These are phyloP conservation scores for Neocrepidodera transversa DNA, from an alignment of 2,888 invertebrate species.

Conservation along the genomic window DNA sequence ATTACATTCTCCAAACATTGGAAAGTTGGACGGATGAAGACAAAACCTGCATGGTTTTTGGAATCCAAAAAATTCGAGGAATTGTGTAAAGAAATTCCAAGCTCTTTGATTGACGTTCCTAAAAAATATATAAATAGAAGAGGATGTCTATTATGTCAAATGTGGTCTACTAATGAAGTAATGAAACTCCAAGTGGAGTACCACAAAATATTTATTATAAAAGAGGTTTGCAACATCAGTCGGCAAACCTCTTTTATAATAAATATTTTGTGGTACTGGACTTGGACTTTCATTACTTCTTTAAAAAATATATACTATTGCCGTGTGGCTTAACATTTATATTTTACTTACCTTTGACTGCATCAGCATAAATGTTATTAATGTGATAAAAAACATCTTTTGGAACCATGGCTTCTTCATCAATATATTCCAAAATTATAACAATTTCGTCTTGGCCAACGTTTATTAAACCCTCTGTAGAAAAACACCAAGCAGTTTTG, in stretches of 20 bases:
- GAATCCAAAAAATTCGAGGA: constrained; percentile 70
- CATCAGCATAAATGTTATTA: constrained; percentile 74
- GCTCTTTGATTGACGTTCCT: constrained; percentile 75
- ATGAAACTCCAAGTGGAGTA: too few species aligned
- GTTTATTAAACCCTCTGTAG: constrained; percentile 77
- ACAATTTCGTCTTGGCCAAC: constrained; percentile 86
- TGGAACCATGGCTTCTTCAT: constrained; percentile 69
- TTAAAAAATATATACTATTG: too few species aligned
- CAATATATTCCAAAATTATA: constrained; percentile 72
- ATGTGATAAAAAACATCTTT: constrained; percentile 79
- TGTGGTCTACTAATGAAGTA: too few species aligned
- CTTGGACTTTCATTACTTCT: too few species aligned
- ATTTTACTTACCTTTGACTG: constrained; percentile 63
- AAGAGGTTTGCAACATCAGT: too few species aligned
- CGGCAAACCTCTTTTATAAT: too few species aligned
- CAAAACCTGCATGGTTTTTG: constrained; percentile 79
- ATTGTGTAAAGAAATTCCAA: constrained; percentile 72
- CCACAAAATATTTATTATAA: too few species aligned
- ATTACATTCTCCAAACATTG: constrained; percentile 81
- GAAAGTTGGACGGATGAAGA: constrained; percentile 81
- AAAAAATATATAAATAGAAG: constrained; percentile 16
- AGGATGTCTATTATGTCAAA: neutral
- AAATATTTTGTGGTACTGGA: too few species aligned
- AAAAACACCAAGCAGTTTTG: constrained; percentile 77
- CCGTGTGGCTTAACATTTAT: too few species aligned